A percentile compares a stretch with the other conserved stretches of the same genome.
Evolutionary conservation across 2,888 invertebrate genomes (phyloP).

Genomic region (Amblyjoppa proteus): DNA sequence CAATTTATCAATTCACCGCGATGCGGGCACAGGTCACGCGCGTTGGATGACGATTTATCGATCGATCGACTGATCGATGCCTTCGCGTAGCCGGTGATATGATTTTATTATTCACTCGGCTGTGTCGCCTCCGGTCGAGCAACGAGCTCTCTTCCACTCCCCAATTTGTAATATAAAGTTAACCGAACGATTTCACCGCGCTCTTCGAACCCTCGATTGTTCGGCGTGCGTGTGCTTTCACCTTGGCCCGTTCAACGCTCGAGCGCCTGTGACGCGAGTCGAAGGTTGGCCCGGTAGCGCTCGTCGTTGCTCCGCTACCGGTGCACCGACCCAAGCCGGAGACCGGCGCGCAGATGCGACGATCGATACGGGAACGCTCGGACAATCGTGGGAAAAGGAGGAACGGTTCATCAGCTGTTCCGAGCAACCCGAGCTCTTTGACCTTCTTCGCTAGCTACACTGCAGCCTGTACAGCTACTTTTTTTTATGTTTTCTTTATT

Average conservation of each 20-base stretch:
- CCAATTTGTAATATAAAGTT: not conserved
- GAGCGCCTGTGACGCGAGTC: not conserved
- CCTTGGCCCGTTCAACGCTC: not conserved
- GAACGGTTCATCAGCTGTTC: not conserved
- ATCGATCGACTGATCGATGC: not conserved
- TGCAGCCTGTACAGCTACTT: too few species aligned
- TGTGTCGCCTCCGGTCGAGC: not conserved
- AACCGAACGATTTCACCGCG: not conserved
- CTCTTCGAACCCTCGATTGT: not conserved
- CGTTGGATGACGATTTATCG: not conserved
- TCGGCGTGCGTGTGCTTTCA: not conserved
- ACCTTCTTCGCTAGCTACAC: too few species aligned
- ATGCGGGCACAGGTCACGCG: not conserved
- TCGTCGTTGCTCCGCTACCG: not conserved
- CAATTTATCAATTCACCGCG: not conserved
- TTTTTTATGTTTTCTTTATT: not conserved
- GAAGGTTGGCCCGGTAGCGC: not conserved
- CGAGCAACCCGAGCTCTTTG: too few species aligned
- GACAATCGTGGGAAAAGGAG: constrained; percentile 22
- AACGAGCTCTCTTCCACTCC: not conserved
- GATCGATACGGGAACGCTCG: constrained; percentile 49
- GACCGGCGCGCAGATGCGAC: constrained; percentile 6
- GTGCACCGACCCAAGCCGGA: constrained; percentile 1
- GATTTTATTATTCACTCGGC: not conserved
- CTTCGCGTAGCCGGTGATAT: not conserved